Percentiles rank a stretch among this genome's conserved stretches.
Evolutionary conservation across 2,797 vertebrate species (phyloP).

Genomic region (Myotis pilosus): DNA sequence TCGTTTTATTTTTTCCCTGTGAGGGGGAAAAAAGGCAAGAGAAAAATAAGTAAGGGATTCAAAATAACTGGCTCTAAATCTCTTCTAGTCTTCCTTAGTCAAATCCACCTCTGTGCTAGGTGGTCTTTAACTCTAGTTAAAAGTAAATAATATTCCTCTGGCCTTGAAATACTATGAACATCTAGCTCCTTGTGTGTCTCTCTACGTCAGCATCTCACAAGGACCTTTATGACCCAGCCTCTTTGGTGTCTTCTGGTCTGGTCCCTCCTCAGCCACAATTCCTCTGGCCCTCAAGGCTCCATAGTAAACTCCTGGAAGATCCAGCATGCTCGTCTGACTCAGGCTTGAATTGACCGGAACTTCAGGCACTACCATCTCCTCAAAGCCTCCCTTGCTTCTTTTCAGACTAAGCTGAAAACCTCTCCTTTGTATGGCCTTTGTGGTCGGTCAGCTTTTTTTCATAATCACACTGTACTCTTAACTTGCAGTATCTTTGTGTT

Average conservation of each 20-base stretch:
- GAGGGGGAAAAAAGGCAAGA: not conserved
- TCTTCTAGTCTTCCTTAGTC: not conserved
- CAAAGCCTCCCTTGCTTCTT: not conserved
- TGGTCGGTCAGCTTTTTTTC: not conserved
- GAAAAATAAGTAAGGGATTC: conserved; percentile 52
- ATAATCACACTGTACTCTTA: not conserved
- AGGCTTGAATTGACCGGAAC: not conserved
- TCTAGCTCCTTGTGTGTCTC: not conserved
- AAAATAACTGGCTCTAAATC: conserved; percentile 24
- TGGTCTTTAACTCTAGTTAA: not conserved
- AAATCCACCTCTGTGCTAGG: not conserved
- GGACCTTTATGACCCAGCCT: not conserved
- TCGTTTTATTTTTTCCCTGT: conserved; percentile 20
- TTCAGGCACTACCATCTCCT: not conserved
- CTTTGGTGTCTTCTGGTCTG: not conserved
- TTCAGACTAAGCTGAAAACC: not conserved
- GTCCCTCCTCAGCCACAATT: not conserved
- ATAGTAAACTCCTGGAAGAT: not conserved
- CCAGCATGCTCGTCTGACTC: not conserved
- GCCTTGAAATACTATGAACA: not conserved
- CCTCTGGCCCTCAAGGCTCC: not conserved
- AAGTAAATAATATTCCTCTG: conserved; percentile 13
- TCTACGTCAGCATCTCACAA: not conserved
- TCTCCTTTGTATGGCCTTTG: not conserved
- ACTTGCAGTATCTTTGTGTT: conserved; percentile 13